Evolutionary conservation across 2,888 invertebrate species (phyloP).

Genomic region (Drosophila basisetae): DNA sequence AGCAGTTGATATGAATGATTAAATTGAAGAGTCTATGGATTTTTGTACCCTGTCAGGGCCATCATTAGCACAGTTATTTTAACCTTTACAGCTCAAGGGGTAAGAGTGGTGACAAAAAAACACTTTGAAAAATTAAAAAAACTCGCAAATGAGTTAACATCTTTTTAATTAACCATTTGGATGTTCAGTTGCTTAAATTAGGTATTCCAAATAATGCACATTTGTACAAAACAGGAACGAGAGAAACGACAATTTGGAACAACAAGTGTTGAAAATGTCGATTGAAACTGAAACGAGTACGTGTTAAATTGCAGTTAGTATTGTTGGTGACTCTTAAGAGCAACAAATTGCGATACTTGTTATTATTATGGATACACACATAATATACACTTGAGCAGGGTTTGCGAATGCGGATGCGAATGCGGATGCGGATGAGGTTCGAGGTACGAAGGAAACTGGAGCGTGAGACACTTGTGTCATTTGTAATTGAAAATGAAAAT

Average conservation of each 20-base stretch:
- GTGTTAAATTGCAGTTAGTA: conserved; percentile 55
- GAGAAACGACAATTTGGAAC: not conserved
- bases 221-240: not conserved
- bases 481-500: conserved; percentile 81
- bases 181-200: not conserved
- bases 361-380: conserved; percentile 57
- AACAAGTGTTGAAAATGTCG: conserved; percentile 10
- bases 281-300: conserved; percentile 33
- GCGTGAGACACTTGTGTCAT: conserved; percentile 81
- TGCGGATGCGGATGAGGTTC: conserved; percentile 23
- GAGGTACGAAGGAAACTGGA: conserved; percentile 58
- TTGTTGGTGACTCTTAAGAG: conserved; percentile 43
- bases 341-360: conserved; percentile 72
- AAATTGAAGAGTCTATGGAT: not conserved
- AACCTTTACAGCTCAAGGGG: not conserved
- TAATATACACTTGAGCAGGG: conserved; percentile 32
- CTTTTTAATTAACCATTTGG: not conserved
- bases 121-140: no score
- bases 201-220: not conserved
- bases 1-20: not conserved
- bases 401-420: not conserved
- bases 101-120: no score
- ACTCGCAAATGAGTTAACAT: no score
- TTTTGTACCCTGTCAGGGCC: not conserved
- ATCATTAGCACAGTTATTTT: not conserved